A percentile compares a stretch with the other conserved stretches of the same genome.
phyloP scores from a whole-genome alignment of 2,888 invertebrate genomes.

The Sarcophaga caerulescens region DNA sequence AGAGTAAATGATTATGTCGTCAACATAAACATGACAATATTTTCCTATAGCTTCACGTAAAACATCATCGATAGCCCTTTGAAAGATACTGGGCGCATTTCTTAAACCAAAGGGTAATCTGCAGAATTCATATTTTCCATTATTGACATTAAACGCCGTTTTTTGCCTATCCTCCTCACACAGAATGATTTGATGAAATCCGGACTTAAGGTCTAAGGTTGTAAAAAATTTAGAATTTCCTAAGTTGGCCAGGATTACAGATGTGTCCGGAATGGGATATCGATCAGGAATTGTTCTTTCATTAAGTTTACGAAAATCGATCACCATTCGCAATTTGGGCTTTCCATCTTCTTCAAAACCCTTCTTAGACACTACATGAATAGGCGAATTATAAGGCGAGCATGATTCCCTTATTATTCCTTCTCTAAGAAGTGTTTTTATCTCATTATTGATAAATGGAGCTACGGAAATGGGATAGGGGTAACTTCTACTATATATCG shows the following conservation, averaged over 20 bases:
- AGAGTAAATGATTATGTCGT: slow-evolving; percentile 23
- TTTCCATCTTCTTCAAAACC: slow-evolving; percentile 20
- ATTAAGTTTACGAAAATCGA: slow-evolving; percentile 43
- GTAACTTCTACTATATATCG: slow-evolving; percentile 27
- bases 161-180: slow-evolving; percentile 38
- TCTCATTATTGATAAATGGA: slow-evolving; percentile 34
- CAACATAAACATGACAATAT: slow-evolving; percentile 4
- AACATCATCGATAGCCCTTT: no score
- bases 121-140: no score
- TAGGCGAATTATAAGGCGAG: slow-evolving; percentile 47
- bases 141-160: neutral
- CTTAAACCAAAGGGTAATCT: neutral
- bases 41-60: slow-evolving; percentile 3
- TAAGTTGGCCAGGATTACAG: slow-evolving; percentile 20
- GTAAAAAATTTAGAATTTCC: slow-evolving; percentile 38
- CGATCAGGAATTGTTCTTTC: slow-evolving; percentile 28
- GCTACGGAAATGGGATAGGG: slow-evolving; percentile 27
- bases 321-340: slow-evolving; percentile 52
- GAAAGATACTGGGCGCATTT: neutral
- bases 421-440: slow-evolving; percentile 39
- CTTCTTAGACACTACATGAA: slow-evolving; percentile 46
- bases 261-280: slow-evolving; percentile 32
- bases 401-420: slow-evolving; percentile 42
- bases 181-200: slow-evolving; percentile 43
- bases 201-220: slow-evolving; percentile 42